These are phyloP conservation scores for Caenorhabditis becei DNA, from an alignment of 2,888 invertebrate genomes.

Conservation along the genomic window DNA sequence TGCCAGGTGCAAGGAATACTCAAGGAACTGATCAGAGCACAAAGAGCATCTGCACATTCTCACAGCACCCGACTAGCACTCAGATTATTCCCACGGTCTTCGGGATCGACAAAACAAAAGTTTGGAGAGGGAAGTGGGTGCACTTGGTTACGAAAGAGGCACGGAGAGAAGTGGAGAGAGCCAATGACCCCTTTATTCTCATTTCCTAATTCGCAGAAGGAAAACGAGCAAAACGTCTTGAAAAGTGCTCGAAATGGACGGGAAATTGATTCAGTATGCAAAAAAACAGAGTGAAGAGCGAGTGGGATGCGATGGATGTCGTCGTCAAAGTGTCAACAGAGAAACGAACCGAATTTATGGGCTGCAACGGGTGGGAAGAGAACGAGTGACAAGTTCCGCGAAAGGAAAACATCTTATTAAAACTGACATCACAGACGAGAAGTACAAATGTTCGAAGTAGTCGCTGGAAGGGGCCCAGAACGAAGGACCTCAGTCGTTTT, in stretches of 20 bases:
- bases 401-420: not conserved
- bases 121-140: not conserved
- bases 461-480: not conserved
- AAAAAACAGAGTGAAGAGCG: constrained; percentile 7
- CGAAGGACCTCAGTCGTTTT: constrained; percentile 13
- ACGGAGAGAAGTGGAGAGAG: not conserved
- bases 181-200: not conserved
- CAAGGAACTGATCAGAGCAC: constrained; percentile 8
- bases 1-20: not conserved
- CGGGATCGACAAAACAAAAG: constrained; percentile 2
- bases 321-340: constrained; percentile 46
- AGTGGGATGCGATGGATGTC: constrained; percentile 15
- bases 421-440: constrained; percentile 23
- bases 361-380: constrained; percentile 4
- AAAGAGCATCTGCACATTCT: constrained; percentile 8
- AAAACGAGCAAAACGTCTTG: not conserved
- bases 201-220: constrained; percentile 7
- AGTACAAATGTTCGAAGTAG: constrained; percentile 44
- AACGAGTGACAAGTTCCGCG: constrained; percentile 7
- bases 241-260: constrained; percentile 8
- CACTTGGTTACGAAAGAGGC: not conserved
- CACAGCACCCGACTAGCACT: constrained; percentile 25
- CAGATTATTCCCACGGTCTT: not conserved
- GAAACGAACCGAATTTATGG: constrained; percentile 15
- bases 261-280: constrained; percentile 1